These are phyloP conservation scores for Ammospiza maritima DNA, from an alignment of 2,797 vertebrate genomes.

Conservation along the genomic window DNA sequence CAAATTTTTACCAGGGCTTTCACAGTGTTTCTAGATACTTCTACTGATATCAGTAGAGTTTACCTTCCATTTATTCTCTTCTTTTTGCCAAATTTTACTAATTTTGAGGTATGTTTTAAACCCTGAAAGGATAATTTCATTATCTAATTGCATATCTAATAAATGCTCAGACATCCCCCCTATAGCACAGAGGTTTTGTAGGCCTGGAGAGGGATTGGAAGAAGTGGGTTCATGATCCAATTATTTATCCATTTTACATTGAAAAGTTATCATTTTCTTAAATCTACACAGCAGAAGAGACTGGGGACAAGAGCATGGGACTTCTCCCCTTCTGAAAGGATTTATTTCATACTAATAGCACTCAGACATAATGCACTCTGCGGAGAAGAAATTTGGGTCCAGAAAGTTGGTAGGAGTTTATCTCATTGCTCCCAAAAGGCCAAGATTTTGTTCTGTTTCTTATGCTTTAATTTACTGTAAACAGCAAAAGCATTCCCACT, in stretches of 20 bases:
- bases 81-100: not conserved
- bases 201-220: not conserved
- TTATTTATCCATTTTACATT: not conserved
- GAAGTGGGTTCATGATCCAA: not conserved
- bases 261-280: not conserved
- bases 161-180: not conserved
- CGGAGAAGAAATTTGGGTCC: not conserved
- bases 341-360: not conserved
- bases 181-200: not conserved
- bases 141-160: not conserved
- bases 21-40: not conserved
- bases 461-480: slow-evolving; percentile 36
- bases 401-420: not conserved
- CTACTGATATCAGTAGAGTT: not conserved
- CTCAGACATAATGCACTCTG: rapidly evolving
- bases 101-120: not conserved
- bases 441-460: not conserved
- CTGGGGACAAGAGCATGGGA: not conserved
- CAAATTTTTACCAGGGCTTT: not conserved
- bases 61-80: not conserved
- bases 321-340: not conserved
- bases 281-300: not conserved
- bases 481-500: not conserved
- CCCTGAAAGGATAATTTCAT: not conserved
- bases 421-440: not conserved